Evolutionary conservation across 2,888 invertebrate species (phyloP).

Genomic region (Cheilosia vernalis): DNA sequence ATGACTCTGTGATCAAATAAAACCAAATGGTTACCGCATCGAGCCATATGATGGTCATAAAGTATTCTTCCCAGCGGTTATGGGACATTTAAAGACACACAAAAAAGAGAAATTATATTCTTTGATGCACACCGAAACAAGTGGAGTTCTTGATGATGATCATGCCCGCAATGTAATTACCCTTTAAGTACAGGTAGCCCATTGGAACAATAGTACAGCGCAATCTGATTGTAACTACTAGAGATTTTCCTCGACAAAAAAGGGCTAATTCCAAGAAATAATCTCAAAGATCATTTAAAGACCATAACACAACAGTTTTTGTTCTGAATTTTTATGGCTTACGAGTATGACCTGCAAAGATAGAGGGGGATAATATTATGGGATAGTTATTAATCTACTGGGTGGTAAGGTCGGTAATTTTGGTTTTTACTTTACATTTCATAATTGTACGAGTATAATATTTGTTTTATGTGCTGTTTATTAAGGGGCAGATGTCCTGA

Average conservation of each 20-base stretch:
- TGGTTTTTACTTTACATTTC: constrained; percentile 15
- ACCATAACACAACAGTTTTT: constrained; percentile 43
- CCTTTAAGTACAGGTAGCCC: constrained; percentile 52
- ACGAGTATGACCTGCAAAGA: constrained; percentile 39
- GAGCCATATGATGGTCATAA: constrained; percentile 20
- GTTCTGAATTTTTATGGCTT: constrained; percentile 44
- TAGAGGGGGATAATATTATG: neutral
- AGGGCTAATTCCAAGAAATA: constrained; percentile 54
- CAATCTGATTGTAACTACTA: constrained; percentile 53
- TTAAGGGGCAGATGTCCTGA: neutral
- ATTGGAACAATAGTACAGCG: constrained; percentile 21
- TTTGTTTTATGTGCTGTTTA: constrained; percentile 29
- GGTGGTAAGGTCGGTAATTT: constrained; percentile 38
- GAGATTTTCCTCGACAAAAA: constrained; percentile 34
- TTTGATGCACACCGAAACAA: constrained; percentile 16
- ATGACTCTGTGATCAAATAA: constrained; percentile 43
- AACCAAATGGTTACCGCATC: constrained; percentile 18
- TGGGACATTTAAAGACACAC: constrained; percentile 28
- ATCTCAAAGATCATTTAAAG: constrained; percentile 53
- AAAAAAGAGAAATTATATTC: constrained; percentile 47
- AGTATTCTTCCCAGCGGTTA: constrained; percentile 14
- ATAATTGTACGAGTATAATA: constrained; percentile 29
- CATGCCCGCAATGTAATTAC: constrained; percentile 47
- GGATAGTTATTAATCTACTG: constrained; percentile 30
- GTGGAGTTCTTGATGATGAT: constrained; percentile 1